Conservation (phyloP, 2,888 invertebrate species). For the Conistra vaccinii region DNA sequence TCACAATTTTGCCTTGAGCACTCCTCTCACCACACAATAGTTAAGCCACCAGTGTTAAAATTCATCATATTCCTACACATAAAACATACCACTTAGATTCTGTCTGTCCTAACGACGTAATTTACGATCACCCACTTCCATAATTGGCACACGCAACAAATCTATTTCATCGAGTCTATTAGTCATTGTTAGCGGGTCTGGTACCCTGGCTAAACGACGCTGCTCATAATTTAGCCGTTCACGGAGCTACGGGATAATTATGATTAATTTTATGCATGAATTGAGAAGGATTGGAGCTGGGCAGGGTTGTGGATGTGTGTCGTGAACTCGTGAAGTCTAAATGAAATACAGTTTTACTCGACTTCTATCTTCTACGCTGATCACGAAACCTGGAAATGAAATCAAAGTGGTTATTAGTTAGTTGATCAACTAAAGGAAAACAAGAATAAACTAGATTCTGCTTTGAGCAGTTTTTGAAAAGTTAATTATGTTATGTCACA, state of each 20-base stretch:
- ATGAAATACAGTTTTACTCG: constrained; percentile 5
- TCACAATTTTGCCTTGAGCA: constrained; percentile 26
- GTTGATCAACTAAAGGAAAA: neutral
- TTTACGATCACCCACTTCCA: constrained; percentile 69
- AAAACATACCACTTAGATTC: constrained; percentile 58
- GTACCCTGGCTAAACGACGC: constrained; percentile 60
- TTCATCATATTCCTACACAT: constrained; percentile 59
- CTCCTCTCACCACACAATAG: constrained; percentile 44
- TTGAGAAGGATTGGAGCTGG: constrained; percentile 46
- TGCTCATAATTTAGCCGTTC: constrained; percentile 63
- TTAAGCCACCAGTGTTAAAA: constrained; percentile 49
- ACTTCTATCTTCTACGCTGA: constrained; percentile 6
- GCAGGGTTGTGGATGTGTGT: constrained; percentile 11
- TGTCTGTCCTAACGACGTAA: constrained; percentile 65
- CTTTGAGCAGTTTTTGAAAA: neutral
- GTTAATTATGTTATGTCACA: constrained; percentile 10
- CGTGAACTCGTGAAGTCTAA: constrained; percentile 7
- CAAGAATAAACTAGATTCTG: neutral
- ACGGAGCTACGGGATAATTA: constrained; percentile 57
- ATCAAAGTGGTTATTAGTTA: neutral
- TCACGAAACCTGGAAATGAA: neutral
- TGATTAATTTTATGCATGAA: constrained; percentile 65
- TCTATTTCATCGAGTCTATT: constrained; percentile 69
- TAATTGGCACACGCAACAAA: constrained; percentile 77
- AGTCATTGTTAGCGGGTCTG: constrained; percentile 71